Base-by-base conservation (phyloP, 53 echinoderm and acorn worm genomes). In the Actinopyga echinites region DNA sequence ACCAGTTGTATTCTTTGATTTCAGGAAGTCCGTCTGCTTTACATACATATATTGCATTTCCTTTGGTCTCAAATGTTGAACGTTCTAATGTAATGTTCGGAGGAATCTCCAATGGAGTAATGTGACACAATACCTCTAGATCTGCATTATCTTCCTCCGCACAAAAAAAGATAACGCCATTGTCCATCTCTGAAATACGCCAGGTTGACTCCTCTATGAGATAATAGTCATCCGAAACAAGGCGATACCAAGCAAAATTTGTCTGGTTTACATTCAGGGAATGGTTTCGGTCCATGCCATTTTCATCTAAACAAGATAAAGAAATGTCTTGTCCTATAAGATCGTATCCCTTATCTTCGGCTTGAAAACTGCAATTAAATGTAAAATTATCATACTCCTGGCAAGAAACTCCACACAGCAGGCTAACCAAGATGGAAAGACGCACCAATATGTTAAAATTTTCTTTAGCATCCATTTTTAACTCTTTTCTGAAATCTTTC, bases 1-100 rank as follows among this genome's bases (percentile, higher is more conserved):
- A 88, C 89, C 89, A 88, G 36, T 79, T 78, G 59, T 88, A 88
- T 29, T 82, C 68, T n/a, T 8, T 44, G 28, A 88, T 69, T 21
- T 56, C 65, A 9, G 89, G 68, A 5, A 17, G 44, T 2, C 77
- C 84, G 3, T 77, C 38, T 8, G n/a, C 89, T 23, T 79, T 53
- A 61, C 89, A 88, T 17, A 77, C 66, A 53, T 84, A 84, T 24
- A 82, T 65, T 1, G 77, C 77, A 15, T 21, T 77, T 9, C 28
- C 56, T 11, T 77, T 54, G 45, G 55, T 56, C 28, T 17, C 6
- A 23, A 77, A 20, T 23, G 40, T 42, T 11, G 77, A 53, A 23
- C 33, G 77, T 77, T 77, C 21, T 20, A 77, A 52, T 5, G 26
- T 30, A 17, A 77, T 54, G 4, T 4, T 77, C 28, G 77, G 54